Evolutionary conservation across 2,797 vertebrate genomes (phyloP).

Genomic region (Enteromius paludinosus): DNA sequence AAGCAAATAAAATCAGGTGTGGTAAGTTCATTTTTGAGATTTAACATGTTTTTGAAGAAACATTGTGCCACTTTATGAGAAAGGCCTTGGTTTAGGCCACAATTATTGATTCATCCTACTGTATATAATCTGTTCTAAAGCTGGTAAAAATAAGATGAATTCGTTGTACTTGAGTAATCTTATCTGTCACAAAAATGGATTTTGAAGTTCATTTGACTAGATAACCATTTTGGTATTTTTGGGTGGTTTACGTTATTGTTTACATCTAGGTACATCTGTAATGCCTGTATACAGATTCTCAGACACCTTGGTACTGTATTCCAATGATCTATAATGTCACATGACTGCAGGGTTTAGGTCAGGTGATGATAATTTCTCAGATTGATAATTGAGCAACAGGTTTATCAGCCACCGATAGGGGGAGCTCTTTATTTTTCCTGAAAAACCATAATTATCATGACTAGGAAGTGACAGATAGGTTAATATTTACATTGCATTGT

Average conservation of each 20-base stretch:
- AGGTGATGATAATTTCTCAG: constrained; percentile 30
- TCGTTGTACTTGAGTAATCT: not conserved
- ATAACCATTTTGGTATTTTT: not conserved
- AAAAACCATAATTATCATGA: not conserved
- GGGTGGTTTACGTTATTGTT: not conserved
- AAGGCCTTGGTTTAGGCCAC: constrained; percentile 1
- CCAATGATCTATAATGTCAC: not conserved
- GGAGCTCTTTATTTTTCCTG: not conserved
- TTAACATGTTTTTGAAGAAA: not conserved
- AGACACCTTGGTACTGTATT: not conserved
- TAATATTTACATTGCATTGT: not conserved
- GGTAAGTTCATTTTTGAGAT: not conserved
- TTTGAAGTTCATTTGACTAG: not conserved
- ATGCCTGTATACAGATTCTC: not conserved
- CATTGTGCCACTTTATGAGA: not conserved
- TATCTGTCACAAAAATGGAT: not conserved
- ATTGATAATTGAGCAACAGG: not conserved
- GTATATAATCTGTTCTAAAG: not conserved
- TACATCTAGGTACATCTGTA: not conserved
- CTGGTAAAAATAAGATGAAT: not conserved
- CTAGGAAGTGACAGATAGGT: not conserved
- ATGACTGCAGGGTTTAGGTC: constrained; percentile 7
- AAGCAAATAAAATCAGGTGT: not conserved
- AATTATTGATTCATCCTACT: not conserved
- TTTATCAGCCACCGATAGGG: constrained; percentile 27